These are phyloP conservation scores for Rhineura floridana DNA, from an alignment of 2,113 vertebrate genomes.

Conservation along the genomic window DNA sequence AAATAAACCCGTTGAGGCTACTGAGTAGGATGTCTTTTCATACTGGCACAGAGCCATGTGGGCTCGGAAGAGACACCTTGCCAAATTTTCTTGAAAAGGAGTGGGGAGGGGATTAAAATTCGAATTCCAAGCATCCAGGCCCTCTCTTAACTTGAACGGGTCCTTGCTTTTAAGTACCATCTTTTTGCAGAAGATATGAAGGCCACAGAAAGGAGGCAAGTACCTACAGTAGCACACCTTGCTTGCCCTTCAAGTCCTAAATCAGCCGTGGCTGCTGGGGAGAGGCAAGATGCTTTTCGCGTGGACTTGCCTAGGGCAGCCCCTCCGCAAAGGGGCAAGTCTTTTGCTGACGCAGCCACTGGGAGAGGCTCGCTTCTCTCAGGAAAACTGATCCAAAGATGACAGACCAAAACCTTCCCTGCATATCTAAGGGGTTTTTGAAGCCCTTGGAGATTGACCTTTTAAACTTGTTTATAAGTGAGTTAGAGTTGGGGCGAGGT, in stretches of 20 bases:
- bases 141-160: background rate
- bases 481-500: background rate
- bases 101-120: too few species aligned
- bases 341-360: background rate
- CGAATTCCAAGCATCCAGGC: background rate
- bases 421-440: background rate
- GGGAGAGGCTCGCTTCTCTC: background rate
- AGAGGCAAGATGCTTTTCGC: background rate
- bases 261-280: background rate
- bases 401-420: background rate
- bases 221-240: too few species aligned
- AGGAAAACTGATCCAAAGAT: background rate
- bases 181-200: constrained; percentile 3
- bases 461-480: background rate
- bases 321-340: background rate
- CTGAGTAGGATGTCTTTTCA: background rate
- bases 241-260: background rate
- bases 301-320: background rate
- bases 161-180: background rate
- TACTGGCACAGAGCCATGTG: background rate
- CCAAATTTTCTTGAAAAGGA: background rate
- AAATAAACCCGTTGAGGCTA: background rate
- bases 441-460: background rate
- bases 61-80: too few species aligned
- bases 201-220: background rate